Evolutionary conservation across 2,797 vertebrate genomes (phyloP).

Genomic region (Helostoma temminkii): DNA sequence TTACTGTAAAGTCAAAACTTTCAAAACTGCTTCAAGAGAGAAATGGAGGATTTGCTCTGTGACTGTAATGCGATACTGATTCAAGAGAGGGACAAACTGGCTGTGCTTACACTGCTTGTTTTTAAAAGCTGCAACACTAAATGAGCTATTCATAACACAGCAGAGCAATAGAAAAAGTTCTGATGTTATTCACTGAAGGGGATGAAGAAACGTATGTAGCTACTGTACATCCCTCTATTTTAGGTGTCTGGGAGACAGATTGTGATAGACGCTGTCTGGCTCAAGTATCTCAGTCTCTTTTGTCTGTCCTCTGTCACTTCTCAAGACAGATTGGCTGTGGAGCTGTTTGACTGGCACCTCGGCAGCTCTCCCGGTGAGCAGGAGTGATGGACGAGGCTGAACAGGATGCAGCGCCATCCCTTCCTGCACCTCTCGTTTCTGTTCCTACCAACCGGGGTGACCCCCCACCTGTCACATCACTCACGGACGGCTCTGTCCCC

Average conservation of each 20-base stretch:
- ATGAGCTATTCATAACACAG: slow-evolving; percentile 13
- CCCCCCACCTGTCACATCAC: slow-evolving; percentile 61
- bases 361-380: slow-evolving; percentile 64
- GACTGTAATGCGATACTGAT: not conserved
- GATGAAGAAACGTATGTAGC: slow-evolving; percentile 8
- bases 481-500: slow-evolving; percentile 50
- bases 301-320: slow-evolving; percentile 74
- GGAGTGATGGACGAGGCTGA: slow-evolving; percentile 82
- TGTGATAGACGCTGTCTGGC: slow-evolving; percentile 81
- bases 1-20: too few relatives aligned
- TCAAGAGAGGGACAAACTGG: not conserved
- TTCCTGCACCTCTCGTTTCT: slow-evolving; percentile 73
- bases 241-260: slow-evolving; percentile 68
- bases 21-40: too few relatives aligned
- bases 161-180: not conserved
- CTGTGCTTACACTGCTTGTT: not conserved
- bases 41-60: slow-evolving; percentile 10
- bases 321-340: slow-evolving; percentile 75
- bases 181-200: not conserved
- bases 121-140: not conserved
- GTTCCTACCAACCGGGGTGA: slow-evolving; percentile 62
- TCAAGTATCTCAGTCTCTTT: slow-evolving; percentile 75
- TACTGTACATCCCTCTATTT: slow-evolving; percentile 8
- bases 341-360: slow-evolving; percentile 72
- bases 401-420: slow-evolving; percentile 83